Conservation (phyloP, 2,797 vertebrate genomes). For the Rhinoraja longicauda region DNA sequence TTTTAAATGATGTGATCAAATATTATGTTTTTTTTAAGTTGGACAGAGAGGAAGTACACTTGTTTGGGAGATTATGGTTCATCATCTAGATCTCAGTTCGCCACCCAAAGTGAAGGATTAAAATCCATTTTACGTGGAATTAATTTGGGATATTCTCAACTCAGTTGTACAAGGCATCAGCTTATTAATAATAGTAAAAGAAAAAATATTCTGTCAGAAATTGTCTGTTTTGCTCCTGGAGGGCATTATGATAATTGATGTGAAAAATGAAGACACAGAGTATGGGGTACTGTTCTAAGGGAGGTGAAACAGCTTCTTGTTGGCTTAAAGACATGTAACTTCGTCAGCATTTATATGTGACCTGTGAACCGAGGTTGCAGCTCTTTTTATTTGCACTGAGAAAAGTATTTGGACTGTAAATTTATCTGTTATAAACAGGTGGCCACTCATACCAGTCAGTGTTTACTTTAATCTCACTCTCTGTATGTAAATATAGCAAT, state of each 20-base stretch:
- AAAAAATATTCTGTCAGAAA: background rate
- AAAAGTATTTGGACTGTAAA: constrained; percentile 3
- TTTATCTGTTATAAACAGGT: constrained; percentile 22
- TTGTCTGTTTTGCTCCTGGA: background rate
- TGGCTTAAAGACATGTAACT: background rate
- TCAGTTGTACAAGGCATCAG: background rate
- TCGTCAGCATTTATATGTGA: background rate
- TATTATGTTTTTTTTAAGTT: background rate
- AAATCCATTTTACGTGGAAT: background rate
- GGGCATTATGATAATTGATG: background rate
- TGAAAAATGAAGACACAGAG: background rate
- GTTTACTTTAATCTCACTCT: background rate
- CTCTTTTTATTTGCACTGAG: constrained; percentile 12
- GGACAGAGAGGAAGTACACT: background rate
- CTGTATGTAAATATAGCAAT: background rate
- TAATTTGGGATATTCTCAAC: background rate
- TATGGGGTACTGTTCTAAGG: background rate
- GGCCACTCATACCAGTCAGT: background rate
- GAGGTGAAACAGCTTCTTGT: background rate
- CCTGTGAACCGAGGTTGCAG: constrained; percentile 15
- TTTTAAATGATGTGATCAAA: no score
- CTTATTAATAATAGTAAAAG: background rate
- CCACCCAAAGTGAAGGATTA: background rate
- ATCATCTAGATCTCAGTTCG: background rate
- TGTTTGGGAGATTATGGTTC: background rate